A percentile compares a stretch with the other conserved stretches of the same genome.
Conservation (phyloP, 2,113 vertebrate species). For the Egretta garzetta region DNA sequence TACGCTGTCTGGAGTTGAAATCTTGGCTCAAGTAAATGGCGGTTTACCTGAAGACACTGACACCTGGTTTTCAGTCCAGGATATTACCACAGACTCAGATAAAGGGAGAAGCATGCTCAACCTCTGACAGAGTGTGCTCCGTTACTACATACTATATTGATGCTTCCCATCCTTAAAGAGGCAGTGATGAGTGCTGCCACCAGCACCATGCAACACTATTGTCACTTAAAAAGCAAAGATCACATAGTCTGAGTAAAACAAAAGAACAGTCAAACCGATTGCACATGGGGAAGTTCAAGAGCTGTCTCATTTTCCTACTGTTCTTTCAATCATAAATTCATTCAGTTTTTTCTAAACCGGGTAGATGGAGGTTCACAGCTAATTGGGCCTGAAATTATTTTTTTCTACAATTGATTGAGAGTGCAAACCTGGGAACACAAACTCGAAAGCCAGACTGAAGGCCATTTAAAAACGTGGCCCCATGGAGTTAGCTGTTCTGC, state of each 20-base stretch:
- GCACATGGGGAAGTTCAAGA: background rate
- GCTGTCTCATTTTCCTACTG: background rate
- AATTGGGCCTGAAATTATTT: conserved; percentile 46
- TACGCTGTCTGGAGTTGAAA: background rate
- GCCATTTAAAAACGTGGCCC: background rate
- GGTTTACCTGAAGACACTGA: background rate
- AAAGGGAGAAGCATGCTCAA: background rate
- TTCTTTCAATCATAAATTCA: background rate
- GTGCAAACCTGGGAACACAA: background rate
- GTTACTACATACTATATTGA: background rate
- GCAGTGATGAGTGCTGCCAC: background rate
- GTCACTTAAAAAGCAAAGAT: background rate
- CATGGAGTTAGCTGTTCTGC: conserved; percentile 6
- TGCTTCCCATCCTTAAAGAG: background rate
- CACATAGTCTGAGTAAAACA: background rate
- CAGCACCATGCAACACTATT: background rate
- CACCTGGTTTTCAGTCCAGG: background rate
- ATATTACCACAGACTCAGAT: background rate
- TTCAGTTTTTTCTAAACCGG: background rate
- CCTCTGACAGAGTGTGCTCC: background rate
- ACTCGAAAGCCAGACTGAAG: conserved; percentile 6
- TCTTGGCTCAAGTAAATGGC: background rate
- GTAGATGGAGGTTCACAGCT: background rate
- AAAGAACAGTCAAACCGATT: background rate
- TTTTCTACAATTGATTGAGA: conserved; percentile 24